Conservation (phyloP, 2,113 vertebrate genomes). For the Patagioenas fasciata region DNA sequence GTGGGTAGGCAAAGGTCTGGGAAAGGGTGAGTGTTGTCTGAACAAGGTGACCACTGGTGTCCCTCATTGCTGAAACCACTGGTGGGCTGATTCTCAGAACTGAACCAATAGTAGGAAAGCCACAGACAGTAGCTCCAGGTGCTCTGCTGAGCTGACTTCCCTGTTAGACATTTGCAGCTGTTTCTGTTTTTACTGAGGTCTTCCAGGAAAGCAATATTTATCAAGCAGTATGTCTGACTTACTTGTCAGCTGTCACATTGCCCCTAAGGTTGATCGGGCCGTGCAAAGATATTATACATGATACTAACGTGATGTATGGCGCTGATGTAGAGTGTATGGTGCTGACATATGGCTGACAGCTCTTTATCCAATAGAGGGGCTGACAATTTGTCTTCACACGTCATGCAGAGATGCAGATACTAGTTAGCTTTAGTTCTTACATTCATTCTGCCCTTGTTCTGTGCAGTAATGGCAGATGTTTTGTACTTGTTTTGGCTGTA, state of each 20-base stretch:
- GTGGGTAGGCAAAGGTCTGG: too few relatives aligned
- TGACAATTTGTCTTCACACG: neutral
- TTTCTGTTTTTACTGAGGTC: neutral
- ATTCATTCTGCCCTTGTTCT: neutral
- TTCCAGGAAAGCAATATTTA: neutral
- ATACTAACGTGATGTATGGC: neutral
- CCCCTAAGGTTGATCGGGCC: neutral
- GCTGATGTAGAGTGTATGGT: rapidly evolving
- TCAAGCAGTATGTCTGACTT: neutral
- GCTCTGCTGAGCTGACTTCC: neutral
- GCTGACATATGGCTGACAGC: neutral
- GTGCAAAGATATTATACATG: neutral
- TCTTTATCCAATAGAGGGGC: neutral
- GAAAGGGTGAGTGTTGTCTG: neutral
- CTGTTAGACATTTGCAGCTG: neutral
- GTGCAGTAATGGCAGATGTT: neutral
- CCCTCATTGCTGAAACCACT: neutral
- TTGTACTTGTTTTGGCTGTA: neutral
- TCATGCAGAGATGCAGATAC: neutral
- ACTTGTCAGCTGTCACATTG: neutral
- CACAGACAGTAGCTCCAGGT: neutral
- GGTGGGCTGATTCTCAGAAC: neutral
- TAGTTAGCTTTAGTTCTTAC: neutral
- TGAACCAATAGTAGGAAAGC: neutral
- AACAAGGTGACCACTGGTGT: neutral